Percentiles rank a stretch among this genome's conserved stretches.
Conservation (phyloP, 2,888 invertebrate species). For the Cantharis nigra region DNA sequence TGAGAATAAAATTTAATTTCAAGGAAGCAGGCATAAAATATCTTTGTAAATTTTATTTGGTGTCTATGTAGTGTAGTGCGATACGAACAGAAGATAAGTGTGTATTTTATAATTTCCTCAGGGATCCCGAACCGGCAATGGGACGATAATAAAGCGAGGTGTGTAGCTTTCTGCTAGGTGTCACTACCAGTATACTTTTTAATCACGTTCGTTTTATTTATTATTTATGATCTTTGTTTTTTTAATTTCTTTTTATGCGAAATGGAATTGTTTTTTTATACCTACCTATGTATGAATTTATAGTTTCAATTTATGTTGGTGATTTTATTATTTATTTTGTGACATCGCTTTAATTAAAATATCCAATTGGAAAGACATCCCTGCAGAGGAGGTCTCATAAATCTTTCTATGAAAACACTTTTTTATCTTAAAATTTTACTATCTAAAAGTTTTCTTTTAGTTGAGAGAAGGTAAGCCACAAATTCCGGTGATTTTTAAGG, state of each 20-base stretch:
- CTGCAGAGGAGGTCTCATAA: background rate
- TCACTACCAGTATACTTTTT: slow-evolving; percentile 41
- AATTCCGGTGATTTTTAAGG: slow-evolving; percentile 19
- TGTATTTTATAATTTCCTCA: slow-evolving; percentile 56
- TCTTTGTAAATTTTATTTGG: slow-evolving; percentile 48
- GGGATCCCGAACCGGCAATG: slow-evolving; percentile 44
- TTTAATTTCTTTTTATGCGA: slow-evolving; percentile 22
- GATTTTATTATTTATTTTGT: slow-evolving; percentile 5
- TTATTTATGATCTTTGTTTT: slow-evolving; percentile 32
- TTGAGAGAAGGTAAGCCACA: slow-evolving; percentile 6
- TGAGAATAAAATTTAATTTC: slow-evolving; percentile 47
- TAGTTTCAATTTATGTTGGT: slow-evolving; percentile 5
- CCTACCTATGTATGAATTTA: background rate
- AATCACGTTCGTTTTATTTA: slow-evolving; percentile 38
- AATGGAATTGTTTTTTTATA: slow-evolving; percentile 14
- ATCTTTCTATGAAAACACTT: background rate
- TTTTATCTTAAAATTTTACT: background rate
- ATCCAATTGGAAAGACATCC: background rate
- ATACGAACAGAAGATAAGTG: slow-evolving; percentile 39
- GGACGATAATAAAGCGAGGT: slow-evolving; percentile 35
- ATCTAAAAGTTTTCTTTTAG: slow-evolving; percentile 9
- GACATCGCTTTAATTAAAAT: background rate
- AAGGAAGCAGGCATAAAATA: slow-evolving; percentile 48
- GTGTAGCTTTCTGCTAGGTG: slow-evolving; percentile 35
- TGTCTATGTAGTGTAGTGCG: slow-evolving; percentile 34